A percentile compares a stretch with the other conserved stretches of the same genome.
These are phyloP conservation scores for Gavia stellata DNA, from an alignment of 2,113 vertebrate species.

Conservation along the genomic window DNA sequence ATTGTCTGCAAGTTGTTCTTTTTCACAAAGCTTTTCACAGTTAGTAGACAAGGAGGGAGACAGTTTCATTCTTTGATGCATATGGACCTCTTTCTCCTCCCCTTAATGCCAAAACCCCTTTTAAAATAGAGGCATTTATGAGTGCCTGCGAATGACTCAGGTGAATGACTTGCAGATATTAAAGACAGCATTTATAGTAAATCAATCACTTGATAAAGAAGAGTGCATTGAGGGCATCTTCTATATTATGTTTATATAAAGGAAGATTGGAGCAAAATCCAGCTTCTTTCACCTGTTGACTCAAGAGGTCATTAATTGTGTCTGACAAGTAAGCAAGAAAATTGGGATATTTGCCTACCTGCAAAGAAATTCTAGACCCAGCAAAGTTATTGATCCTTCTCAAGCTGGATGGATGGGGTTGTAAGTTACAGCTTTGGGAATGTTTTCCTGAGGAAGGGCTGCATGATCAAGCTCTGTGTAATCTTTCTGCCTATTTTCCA, in stretches of 20 bases:
- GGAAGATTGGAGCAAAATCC: neutral
- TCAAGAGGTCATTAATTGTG: neutral
- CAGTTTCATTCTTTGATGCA: neutral
- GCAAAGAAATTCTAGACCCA: too few relatives aligned
- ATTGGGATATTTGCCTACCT: neutral
- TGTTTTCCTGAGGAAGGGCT: neutral
- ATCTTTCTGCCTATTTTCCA: neutral
- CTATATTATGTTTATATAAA: neutral
- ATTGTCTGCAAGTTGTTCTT: conserved; percentile 23
- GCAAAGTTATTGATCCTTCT: neutral
- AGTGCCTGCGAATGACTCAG: conserved; percentile 3
- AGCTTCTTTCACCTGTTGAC: neutral
- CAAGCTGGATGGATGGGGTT: neutral
- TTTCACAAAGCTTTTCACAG: neutral
- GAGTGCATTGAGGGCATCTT: neutral
- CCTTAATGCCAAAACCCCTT: neutral
- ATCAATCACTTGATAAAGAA: neutral
- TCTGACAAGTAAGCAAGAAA: conserved; percentile 18
- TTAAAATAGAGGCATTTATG: conserved; percentile 7
- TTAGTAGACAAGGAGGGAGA: neutral
- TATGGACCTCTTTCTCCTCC: neutral
- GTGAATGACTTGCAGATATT: conserved; percentile 45
- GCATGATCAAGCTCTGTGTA: neutral
- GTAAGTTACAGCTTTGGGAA: neutral
- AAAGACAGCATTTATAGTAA: conserved; percentile 17